Evolutionary conservation across 2,113 vertebrate genomes (phyloP).

Genomic region (Saguinus midas): DNA sequence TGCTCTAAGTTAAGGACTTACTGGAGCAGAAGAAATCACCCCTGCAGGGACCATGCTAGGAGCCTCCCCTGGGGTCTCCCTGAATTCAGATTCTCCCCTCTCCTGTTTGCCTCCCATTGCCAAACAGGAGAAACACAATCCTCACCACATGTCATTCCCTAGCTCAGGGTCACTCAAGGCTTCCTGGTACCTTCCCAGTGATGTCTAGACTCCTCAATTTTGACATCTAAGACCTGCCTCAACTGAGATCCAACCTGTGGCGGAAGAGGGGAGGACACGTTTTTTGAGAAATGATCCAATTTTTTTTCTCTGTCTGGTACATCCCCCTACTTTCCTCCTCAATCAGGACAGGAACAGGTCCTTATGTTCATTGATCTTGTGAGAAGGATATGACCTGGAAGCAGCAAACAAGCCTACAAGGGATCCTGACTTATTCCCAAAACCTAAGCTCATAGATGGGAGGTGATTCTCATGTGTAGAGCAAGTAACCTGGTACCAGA

Average conservation of each 20-base stretch:
- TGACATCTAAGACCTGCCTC: background rate
- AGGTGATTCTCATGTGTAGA: background rate
- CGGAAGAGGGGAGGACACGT: fast-evolving
- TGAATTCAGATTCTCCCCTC: background rate
- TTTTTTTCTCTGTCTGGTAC: background rate
- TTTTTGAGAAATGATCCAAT: background rate
- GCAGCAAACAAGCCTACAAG: background rate
- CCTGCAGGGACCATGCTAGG: background rate
- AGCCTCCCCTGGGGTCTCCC: no score
- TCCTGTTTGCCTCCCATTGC: background rate
- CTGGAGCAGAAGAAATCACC: background rate
- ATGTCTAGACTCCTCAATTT: background rate
- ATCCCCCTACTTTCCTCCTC: background rate
- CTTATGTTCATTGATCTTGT: background rate
- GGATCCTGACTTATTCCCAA: background rate
- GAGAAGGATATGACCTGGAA: background rate
- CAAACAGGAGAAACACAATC: background rate
- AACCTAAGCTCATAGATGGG: background rate
- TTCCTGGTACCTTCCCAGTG: background rate
- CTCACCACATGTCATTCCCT: background rate
- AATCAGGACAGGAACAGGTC: background rate
- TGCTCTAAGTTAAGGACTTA: background rate
- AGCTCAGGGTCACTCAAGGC: background rate
- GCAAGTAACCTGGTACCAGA: background rate
- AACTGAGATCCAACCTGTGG: background rate